Base-by-base conservation (phyloP, 2,797 vertebrate species). In the Rhinichthys osculus region DNA sequence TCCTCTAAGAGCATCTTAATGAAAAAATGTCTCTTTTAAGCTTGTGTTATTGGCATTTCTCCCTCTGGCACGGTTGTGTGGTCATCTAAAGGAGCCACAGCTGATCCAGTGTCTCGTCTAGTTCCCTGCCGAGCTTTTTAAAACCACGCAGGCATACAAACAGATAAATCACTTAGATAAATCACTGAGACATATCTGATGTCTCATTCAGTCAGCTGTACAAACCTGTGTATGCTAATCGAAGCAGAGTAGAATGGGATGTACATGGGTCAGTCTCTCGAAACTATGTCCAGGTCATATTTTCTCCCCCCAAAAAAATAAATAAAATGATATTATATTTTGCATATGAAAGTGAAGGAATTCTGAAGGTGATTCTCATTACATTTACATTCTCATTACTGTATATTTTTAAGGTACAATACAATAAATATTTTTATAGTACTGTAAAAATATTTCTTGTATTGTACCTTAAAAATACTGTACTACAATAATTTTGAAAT, bases 121-220 rank as follows among this genome's bases (percentile, higher is more conserved):
- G 81, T 79, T 83, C 81, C 70, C 76, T 78, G 66, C 82, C 76
- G 4, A 44, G 74, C 76, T 67, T 64, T 71, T 87, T 83, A 83
- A 78, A 83, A 78, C 74, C 74, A 64, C 81, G 54, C 52, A 21
- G 21, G 59, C 62, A 66, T 23, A 67, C 70, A 84, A 84, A 57
- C 62, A 77, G 73, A 33, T 69, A 62, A 38, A 73, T 77, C 57
- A 64, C 71, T 50, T n/a, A 74, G 42, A 62, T 59, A 59, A n/a
- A 72, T 66, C 70, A 62, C 40, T 47, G 38, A 64, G 42, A 59
- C 70, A 62, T 38, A 64, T 23, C 82, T 47, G 11, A 76, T 57
- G 10, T 76, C 71, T 66, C 38, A 50, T 74, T 83, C 42, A 42
- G 35, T 50, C 10, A 23, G 50, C 5, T 35, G 47, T 35, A 21